Conservation (phyloP, 2,888 invertebrate genomes). For the Cosmia pyralina region DNA sequence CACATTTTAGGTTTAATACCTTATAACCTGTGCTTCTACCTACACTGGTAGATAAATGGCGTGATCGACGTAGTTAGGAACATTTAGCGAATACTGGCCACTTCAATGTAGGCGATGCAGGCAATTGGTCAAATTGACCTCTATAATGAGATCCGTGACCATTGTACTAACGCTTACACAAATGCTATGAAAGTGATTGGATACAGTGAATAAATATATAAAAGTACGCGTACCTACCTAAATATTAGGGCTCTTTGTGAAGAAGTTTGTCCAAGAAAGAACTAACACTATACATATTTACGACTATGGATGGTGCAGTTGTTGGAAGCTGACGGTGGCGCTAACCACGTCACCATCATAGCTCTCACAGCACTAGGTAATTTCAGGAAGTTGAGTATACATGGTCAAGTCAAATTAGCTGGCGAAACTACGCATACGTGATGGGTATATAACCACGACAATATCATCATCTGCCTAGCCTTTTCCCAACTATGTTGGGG, state of each 20-base stretch:
- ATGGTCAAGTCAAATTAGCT: no score
- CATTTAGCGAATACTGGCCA: conserved; percentile 30
- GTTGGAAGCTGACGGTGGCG: background rate
- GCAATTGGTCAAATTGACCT: conserved; percentile 66
- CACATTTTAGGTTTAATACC: background rate
- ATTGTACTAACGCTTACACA: conserved; percentile 22
- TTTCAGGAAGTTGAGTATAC: background rate
- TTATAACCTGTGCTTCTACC: background rate
- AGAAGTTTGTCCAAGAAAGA: background rate
- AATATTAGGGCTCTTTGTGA: background rate
- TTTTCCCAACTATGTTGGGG: no score
- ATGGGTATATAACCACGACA: no score
- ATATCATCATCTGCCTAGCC: no score
- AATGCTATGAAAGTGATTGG: background rate
- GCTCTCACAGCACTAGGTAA: background rate
- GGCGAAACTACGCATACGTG: no score
- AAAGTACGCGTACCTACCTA: no score
- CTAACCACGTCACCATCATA: background rate
- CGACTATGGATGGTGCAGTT: background rate
- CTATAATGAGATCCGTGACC: conserved; percentile 58
- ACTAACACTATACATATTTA: no score
- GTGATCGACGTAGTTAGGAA: conserved; percentile 39
- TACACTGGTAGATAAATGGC: conserved; percentile 1
- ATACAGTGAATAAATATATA: no score
- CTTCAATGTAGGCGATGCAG: conserved; percentile 44